phyloP scores from a whole-genome alignment of 1,140 invertebrate species.

The Mizuhopecten yessoensis region DNA sequence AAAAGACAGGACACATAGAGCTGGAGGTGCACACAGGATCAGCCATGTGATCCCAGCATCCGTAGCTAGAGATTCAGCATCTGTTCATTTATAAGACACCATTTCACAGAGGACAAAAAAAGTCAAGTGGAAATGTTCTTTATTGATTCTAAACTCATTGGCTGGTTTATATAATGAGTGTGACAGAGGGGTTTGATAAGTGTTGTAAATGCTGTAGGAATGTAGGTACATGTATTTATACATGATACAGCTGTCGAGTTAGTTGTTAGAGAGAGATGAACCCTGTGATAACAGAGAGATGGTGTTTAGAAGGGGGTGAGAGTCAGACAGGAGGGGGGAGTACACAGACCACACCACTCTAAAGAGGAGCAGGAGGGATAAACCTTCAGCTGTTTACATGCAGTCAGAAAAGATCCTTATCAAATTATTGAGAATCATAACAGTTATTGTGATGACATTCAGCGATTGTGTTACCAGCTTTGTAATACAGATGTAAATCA shows the following conservation, averaged over 20 bases:
- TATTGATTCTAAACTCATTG: neutral
- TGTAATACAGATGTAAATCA: constrained; percentile 35
- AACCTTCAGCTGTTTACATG: constrained; percentile 19
- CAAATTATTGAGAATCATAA: constrained; percentile 19
- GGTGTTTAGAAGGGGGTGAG: too few species aligned
- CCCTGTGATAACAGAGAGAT: neutral
- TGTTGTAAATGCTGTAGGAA: constrained; percentile 33
- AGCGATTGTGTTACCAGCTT: constrained; percentile 19
- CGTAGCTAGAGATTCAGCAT: too few species aligned
- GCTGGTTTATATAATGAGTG: constrained; percentile 5
- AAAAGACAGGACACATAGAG: neutral
- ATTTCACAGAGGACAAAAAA: neutral
- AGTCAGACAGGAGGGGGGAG: neutral
- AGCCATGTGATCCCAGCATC: neutral
- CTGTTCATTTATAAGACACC: too few species aligned
- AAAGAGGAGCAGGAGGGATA: too few species aligned
- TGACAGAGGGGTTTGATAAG: constrained; percentile 21
- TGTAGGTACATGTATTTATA: constrained; percentile 28
- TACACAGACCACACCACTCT: too few species aligned
- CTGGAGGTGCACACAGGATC: neutral
- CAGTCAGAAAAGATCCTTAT: constrained; percentile 14
- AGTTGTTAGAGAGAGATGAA: constrained; percentile 25
- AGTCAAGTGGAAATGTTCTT: too few species aligned
- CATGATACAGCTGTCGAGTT: constrained; percentile 7
- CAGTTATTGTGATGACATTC: constrained; percentile 25